Conservation (phyloP, 1,140 invertebrate genomes). For the Bathynomus jamesi region DNA sequence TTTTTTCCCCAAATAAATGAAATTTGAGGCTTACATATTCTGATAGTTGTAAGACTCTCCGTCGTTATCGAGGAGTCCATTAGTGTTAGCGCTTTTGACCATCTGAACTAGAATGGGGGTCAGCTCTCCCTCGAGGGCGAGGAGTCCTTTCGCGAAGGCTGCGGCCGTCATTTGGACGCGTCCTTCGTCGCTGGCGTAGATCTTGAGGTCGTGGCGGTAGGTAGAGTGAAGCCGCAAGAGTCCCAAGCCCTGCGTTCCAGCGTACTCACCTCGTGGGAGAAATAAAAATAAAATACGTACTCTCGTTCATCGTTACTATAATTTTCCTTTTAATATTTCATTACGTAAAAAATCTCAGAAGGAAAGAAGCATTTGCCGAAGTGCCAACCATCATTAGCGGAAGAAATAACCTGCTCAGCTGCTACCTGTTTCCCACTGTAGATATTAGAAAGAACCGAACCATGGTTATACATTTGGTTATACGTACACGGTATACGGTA, state of each 20-base stretch:
- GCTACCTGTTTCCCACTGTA: no score
- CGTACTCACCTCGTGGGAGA: constrained; percentile 63
- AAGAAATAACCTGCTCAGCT: no score
- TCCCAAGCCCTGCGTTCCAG: constrained; percentile 82
- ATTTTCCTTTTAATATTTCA: background rate
- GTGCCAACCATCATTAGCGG: no score
- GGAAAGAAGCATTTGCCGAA: no score
- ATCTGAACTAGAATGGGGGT: constrained; percentile 99
- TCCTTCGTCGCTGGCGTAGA: constrained; percentile 98
- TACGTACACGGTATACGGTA: no score
- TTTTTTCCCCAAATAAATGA: no score
- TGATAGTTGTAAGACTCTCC: constrained; percentile 55
- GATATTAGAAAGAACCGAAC: no score
- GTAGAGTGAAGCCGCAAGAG: constrained; percentile 91
- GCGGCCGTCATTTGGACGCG: constrained; percentile 99
- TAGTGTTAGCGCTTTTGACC: constrained; percentile 97
- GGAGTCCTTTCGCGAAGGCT: constrained; percentile 94
- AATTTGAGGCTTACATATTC: constrained; percentile 31
- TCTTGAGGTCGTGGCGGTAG: constrained; percentile 97
- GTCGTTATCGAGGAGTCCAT: constrained; percentile 95
- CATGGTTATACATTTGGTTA: no score
- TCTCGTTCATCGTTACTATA: background rate
- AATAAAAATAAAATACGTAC: background rate
- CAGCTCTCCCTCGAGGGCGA: constrained; percentile 94
- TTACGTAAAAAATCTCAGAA: no score